A percentile compares a stretch with the other conserved stretches of the same genome.
phyloP scores from a whole-genome alignment of 2,113 vertebrate species.

The Cinclus mexicanus region DNA sequence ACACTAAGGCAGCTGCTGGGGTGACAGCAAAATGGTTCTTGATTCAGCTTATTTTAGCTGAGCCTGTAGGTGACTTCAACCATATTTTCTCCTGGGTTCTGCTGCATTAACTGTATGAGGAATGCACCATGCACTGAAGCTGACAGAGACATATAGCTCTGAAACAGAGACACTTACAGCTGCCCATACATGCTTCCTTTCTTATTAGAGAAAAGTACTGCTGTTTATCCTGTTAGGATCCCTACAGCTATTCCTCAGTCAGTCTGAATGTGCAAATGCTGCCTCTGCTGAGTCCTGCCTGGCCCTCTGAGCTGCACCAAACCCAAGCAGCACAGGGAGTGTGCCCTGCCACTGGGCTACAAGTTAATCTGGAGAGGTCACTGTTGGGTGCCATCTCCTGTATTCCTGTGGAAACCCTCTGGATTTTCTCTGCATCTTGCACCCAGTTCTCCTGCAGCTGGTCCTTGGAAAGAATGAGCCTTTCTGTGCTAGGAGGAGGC shows the following conservation, averaged over 20 bases:
- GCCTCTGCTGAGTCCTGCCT: background rate
- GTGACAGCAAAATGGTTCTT: background rate
- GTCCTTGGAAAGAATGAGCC: background rate
- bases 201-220: background rate
- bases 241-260: background rate
- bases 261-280: background rate
- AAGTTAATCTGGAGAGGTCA: background rate
- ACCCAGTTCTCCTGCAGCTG: background rate
- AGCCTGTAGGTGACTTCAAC: background rate
- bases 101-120: background rate
- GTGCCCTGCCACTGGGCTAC: background rate
- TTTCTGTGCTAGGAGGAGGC: background rate
- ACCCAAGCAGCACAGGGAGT: background rate
- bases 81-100: background rate
- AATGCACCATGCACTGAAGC: background rate
- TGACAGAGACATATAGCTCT: conserved; percentile 26
- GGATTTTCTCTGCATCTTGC: background rate
- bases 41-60: background rate
- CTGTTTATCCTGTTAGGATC: background rate
- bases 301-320: background rate
- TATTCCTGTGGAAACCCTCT: background rate
- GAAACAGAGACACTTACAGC: background rate
- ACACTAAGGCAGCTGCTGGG: background rate
- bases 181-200: background rate
- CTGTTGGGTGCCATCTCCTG: fast-evolving